A percentile compares a stretch with the other conserved stretches of the same genome.
These are phyloP conservation scores for Meteorus cinctellus DNA, from an alignment of 2,888 invertebrate genomes.

Conservation along the genomic window DNA sequence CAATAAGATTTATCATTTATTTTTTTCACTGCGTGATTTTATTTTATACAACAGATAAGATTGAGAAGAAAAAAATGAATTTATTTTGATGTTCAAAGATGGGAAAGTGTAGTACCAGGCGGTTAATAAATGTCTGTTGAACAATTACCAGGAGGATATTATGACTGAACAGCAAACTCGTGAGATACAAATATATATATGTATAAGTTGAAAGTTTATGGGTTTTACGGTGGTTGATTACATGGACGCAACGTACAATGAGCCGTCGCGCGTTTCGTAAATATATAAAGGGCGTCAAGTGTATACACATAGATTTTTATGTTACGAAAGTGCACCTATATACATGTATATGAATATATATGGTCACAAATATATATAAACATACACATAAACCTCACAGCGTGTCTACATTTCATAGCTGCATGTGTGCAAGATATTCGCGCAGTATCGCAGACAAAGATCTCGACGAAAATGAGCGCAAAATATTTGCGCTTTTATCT, in stretches of 20 bases:
- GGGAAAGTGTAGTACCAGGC: neutral
- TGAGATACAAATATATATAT: constrained; percentile 4
- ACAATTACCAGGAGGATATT: neutral
- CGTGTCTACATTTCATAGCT: too few relatives aligned
- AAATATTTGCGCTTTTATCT: too few relatives aligned
- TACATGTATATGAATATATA: neutral
- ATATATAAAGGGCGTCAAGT: constrained; percentile 37
- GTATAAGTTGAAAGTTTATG: constrained; percentile 19
- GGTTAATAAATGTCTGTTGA: neutral
- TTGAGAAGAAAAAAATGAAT: constrained; percentile 8
- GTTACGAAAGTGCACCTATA: neutral
- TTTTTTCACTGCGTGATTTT: too few relatives aligned
- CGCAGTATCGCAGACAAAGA: too few relatives aligned
- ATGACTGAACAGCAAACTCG: neutral
- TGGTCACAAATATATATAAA: neutral
- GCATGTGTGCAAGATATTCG: too few relatives aligned
- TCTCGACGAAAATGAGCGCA: too few relatives aligned
- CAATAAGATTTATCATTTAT: too few relatives aligned
- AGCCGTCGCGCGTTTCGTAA: constrained; percentile 34
- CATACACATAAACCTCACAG: neutral
- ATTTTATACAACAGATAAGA: neutral
- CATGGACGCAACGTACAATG: constrained; percentile 20
- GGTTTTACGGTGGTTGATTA: constrained; percentile 40
- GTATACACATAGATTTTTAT: constrained; percentile 15
- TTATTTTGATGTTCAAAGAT: neutral